Base-by-base conservation (phyloP, 2,113 vertebrate genomes). In the Glareola pratincola region DNA sequence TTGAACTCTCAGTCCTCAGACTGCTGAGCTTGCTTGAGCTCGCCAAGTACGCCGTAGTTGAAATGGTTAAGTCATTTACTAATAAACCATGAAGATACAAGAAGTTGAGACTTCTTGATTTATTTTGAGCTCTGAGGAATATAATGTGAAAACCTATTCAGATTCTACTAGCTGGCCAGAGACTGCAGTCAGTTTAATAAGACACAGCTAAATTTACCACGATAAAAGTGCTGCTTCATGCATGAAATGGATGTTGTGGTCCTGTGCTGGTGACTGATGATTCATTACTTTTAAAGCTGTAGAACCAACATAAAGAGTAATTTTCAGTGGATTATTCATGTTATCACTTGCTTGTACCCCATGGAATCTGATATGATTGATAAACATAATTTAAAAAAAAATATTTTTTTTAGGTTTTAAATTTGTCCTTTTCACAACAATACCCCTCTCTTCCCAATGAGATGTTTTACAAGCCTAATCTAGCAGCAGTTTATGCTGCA, bases 101-200 rank as follows among this genome's bases (percentile, higher is more conserved):
- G 73, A 87, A 83, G 79, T 62, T 94, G 68, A 85, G 74, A 56
- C 37, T 60, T 76, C 45, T 29, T 85, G 79, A 92, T 95, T 96
- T 94, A 90, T 94, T 94, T 91, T 92, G 92, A 94, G 37, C 85
- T 93, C 73, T 81, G 82, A 93, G 94, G 68, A 95, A 74, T 90
- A 80, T 66, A 91, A 93, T 64, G 71, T 94, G 95, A 85, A 96
- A 94, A 91, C 17, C 89, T 90, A 50, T 54, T 72, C 29, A 66
- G 69, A 57, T 92, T 96, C 88, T 88, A 32, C 54, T 78, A 32
- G 85, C 76, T 94, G 79, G 72, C 60, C 64, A 80, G 92, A 83
- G 67, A 73, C 74, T 91, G 86, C 51, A 79, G 88, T 81, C 84
- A 53, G 36, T 90, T 91, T 84, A 92, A 93, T 94, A 77, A 95